A percentile compares a stretch with the other conserved stretches of the same genome.
These are phyloP conservation scores for Phyllotis vaccarum DNA, from an alignment of 2,797 vertebrate species.

Conservation along the genomic window DNA sequence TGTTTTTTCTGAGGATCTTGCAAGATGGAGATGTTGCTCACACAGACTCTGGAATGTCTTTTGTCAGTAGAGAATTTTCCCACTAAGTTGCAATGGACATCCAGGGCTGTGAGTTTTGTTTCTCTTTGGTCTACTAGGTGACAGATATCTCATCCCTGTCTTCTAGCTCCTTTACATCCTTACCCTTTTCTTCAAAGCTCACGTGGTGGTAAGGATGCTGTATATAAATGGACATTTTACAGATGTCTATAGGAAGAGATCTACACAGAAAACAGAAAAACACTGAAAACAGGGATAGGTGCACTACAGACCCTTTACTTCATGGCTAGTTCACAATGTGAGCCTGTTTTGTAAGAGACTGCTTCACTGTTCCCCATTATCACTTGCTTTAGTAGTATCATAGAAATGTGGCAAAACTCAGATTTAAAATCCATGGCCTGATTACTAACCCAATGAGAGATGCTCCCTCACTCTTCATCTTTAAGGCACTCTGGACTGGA, in stretches of 20 bases:
- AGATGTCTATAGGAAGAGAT: neutral
- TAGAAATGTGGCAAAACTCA: neutral
- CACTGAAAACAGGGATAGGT: neutral
- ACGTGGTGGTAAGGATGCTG: neutral
- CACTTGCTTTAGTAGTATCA: neutral
- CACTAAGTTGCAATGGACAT: neutral
- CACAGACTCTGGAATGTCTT: neutral
- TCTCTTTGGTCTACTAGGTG: neutral
- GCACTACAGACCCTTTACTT: neutral
- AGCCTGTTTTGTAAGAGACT: neutral
- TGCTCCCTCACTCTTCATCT: neutral
- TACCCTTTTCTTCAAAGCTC: neutral
- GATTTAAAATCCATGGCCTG: neutral
- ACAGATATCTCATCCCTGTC: neutral
- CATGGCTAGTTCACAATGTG: too few relatives aligned
- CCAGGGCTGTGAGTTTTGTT: neutral
- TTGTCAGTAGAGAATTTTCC: conserved; percentile 3
- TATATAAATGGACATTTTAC: neutral
- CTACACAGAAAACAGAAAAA: neutral
- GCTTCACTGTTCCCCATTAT: neutral
- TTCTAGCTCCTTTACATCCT: neutral
- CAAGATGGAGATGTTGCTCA: neutral
- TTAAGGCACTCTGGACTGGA: neutral
- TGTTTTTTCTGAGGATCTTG: conserved; percentile 28
- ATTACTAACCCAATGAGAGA: neutral